A percentile compares a stretch with the other conserved stretches of the same genome.
These are phyloP conservation scores for Strigamia crassipes DNA, from an alignment of 2,888 invertebrate genomes.

Conservation along the genomic window DNA sequence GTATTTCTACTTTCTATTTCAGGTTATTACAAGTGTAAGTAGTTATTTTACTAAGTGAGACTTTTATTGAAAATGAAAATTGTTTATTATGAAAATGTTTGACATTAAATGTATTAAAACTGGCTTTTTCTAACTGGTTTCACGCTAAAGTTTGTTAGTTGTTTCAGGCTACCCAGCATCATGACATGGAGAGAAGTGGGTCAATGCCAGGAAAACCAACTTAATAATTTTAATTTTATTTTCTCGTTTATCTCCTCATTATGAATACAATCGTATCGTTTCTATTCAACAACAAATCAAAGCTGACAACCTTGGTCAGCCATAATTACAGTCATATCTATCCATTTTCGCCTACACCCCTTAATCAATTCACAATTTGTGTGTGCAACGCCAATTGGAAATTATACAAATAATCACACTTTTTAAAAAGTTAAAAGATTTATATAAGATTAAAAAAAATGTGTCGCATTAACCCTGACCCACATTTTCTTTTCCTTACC, in stretches of 20 bases:
- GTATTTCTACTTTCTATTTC: background rate
- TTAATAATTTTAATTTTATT: slow-evolving; percentile 19
- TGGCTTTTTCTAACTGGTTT: slow-evolving; percentile 25
- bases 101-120: background rate
- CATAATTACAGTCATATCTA: background rate
- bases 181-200: slow-evolving; percentile 26
- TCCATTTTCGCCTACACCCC: background rate
- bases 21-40: background rate
- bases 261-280: slow-evolving; percentile 28
- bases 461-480: slow-evolving; percentile 31
- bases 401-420: background rate
- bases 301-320: background rate
- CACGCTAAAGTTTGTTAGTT: background rate
- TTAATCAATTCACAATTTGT: background rate
- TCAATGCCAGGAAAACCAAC: slow-evolving; percentile 38
- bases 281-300: slow-evolving; percentile 10
- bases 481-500: slow-evolving; percentile 12
- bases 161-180: slow-evolving; percentile 1
- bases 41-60: background rate
- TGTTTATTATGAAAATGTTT: background rate
- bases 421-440: background rate
- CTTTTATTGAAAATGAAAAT: background rate
- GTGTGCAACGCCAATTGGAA: background rate
- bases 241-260: slow-evolving; percentile 30
- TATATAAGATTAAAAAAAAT: background rate